These are phyloP conservation scores for Hypercompe scribonia DNA, from an alignment of 2,888 invertebrate genomes.

Conservation along the genomic window DNA sequence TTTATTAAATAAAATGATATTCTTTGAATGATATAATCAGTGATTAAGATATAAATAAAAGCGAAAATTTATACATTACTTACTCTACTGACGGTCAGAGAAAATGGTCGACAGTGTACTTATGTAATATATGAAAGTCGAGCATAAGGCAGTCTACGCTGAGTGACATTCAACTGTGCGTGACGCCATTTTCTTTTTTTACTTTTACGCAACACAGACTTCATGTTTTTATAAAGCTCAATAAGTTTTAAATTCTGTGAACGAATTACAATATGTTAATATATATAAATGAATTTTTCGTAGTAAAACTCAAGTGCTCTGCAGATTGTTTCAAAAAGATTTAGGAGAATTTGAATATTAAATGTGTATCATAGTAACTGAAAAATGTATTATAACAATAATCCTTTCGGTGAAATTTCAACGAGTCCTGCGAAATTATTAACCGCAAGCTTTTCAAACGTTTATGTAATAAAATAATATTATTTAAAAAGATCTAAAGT, in stretches of 20 bases:
- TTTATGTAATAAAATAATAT: background rate
- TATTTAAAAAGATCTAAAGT: background rate
- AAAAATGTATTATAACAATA: background rate
- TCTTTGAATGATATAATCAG: too few relatives aligned
- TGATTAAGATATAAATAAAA: background rate
- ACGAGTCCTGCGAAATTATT: background rate
- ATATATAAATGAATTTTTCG: background rate
- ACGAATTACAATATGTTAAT: slow-evolving; percentile 11
- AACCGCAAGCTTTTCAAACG: background rate
- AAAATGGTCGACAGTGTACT: slow-evolving; percentile 24
- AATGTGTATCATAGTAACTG: background rate
- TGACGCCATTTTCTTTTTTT: slow-evolving; percentile 22
- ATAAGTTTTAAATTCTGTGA: slow-evolving; percentile 20
- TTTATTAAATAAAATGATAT: too few relatives aligned
- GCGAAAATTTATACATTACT: background rate
- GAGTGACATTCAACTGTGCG: slow-evolving; percentile 30
- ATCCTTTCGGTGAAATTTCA: background rate
- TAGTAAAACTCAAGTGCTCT: background rate
- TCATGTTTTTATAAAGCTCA: slow-evolving; percentile 24
- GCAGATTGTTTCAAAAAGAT: background rate
- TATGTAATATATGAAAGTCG: slow-evolving; percentile 19
- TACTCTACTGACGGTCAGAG: slow-evolving; percentile 3
- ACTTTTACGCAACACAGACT: slow-evolving; percentile 17
- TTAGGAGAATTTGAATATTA: background rate
- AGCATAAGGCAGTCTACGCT: slow-evolving; percentile 21